Evolutionary conservation across 2,113 vertebrate genomes (phyloP), one percentile per base, ranked within the genome.

Genomic region (Cercocebus atys): DNA sequence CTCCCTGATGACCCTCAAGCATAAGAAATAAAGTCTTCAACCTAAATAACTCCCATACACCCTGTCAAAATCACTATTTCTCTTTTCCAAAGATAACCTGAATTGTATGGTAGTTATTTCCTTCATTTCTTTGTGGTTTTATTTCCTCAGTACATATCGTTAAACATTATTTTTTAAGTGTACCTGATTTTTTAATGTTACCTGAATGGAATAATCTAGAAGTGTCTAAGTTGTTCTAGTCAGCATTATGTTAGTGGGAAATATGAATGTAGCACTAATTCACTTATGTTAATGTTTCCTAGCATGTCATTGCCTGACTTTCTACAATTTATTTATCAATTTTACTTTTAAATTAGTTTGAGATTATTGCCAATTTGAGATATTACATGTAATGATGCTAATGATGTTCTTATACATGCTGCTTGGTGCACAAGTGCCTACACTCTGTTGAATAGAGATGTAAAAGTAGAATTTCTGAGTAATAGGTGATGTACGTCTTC

Each of bases 131-230:
- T 79, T 91, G n/a, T 90, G 50, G 22, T 89, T 95, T 78, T 76
- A 89, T 45, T 52, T 94, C 64, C 86, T 87, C 88, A 38, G 32
- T 47, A 72, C 25, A 40, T 93, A 47, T 83, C 35, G 14, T 86
- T 96, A 97, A 92, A 52, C 38, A 82, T 79, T 85, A 68, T 52
- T 64, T 75, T 76, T 95, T 95, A 85, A 88, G 18, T 76, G 25
- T 61, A 10, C 23, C 82, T 83, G 4, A 23, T 22, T 47, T 78
- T 82, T 88, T 50, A 55, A 75, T 66, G 16, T 43, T 92, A 85
- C 27, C 85, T 68, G 57, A 93, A 85, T 81, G 66, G 32, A 89
- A 89, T 78, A 81, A 86, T 32, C 8, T 50, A 82, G 57, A 92
- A 35, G 13, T 68, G 3, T 47, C 47, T 59, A 61, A 16, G n/a